Evolutionary conservation across 1,140 invertebrate genomes (phyloP), one percentile per base, ranked within the genome.

Genomic region (Atta cephalotes): DNA sequence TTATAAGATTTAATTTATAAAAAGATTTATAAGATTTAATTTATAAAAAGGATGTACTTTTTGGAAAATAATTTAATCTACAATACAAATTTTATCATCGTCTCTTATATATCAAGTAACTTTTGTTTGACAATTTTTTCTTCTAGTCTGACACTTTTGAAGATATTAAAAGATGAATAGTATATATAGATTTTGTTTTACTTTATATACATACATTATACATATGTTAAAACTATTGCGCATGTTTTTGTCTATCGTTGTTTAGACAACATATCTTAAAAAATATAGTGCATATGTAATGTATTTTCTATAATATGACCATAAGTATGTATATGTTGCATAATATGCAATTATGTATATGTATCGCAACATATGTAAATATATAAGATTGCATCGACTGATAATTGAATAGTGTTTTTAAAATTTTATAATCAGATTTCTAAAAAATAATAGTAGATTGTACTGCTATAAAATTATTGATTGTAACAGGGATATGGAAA

Each of bases 401-500:
- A 18, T 71, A 7, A 81, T 45, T 9, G 14, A 60, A 71, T 18
- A 81, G 2, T 45, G 39, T 45, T 39, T 58, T 53, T 71, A 12
- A 66, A 81, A 71, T 71, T 25, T n/a, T 45, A 4, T 56, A 31
- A 71, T 77, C 3, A 60, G 28, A 45, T 71, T 60, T 0, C 1
- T 68, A 51, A 7, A 16, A 51, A 79, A 65, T 25, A 45, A 16
- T 31, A 35, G 25, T 51, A 35, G 25, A 65, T 66, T 68, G 16
- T 68, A 56, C 78, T 80, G 63, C 31, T 80, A 53, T 35, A 68
- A 66, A 35, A 35, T 53, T 9, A n/a, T 65, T 65, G n/a, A 51
- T 53, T 45, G 2, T 68, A 71, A 81, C 35, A 71, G 79, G 65
- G 79, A 81, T 81, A 81, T 81, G 79, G 21, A 81, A 81, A 81